These are phyloP conservation scores for Neoscelio sp. DNA, from an alignment of 2,888 invertebrate species.

Conservation along the genomic window DNA sequence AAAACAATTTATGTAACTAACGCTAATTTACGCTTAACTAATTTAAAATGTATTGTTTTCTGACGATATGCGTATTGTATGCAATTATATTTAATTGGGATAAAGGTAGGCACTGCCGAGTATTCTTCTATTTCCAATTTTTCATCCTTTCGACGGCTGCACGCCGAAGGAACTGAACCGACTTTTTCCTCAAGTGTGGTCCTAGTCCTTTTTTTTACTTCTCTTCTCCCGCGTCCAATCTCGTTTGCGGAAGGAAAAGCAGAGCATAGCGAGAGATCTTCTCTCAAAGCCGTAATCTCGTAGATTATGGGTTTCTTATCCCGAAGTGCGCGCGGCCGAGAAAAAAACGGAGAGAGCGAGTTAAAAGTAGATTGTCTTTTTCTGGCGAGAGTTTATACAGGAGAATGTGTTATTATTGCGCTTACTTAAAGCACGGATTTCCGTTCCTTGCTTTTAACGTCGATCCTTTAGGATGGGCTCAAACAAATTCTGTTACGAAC, in stretches of 20 bases:
- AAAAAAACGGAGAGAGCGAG: slow-evolving; percentile 58
- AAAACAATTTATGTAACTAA: too few species aligned
- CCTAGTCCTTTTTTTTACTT: slow-evolving; percentile 9
- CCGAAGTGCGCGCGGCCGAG: slow-evolving; percentile 45
- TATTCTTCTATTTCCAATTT: slow-evolving; percentile 32
- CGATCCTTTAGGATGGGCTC: slow-evolving; percentile 47
- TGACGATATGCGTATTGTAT: too few species aligned
- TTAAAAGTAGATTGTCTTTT: slow-evolving; percentile 67
- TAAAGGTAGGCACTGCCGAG: slow-evolving; percentile 29
- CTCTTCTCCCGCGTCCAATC: slow-evolving; percentile 47
- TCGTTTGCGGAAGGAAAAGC: slow-evolving; percentile 66
- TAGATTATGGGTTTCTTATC: slow-evolving; percentile 67
- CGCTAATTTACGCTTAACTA: too few species aligned
- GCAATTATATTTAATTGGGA: slow-evolving; percentile 32
- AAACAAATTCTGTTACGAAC: slow-evolving; percentile 51
- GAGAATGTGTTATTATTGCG: slow-evolving; percentile 66
- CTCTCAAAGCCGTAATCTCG: slow-evolving; percentile 66
- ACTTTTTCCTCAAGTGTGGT: slow-evolving; percentile 26
- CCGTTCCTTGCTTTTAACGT: slow-evolving; percentile 56
- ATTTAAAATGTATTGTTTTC: too few species aligned
- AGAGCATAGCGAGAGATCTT: slow-evolving; percentile 55
- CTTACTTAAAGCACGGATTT: slow-evolving; percentile 65
- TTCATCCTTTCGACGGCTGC: slow-evolving; percentile 47
- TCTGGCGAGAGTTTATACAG: slow-evolving; percentile 60
- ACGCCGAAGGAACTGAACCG: slow-evolving; percentile 23